These are phyloP conservation scores for Drosophila mauritiana DNA, from an alignment of 1,140 invertebrate species.

Conservation along the genomic window DNA sequence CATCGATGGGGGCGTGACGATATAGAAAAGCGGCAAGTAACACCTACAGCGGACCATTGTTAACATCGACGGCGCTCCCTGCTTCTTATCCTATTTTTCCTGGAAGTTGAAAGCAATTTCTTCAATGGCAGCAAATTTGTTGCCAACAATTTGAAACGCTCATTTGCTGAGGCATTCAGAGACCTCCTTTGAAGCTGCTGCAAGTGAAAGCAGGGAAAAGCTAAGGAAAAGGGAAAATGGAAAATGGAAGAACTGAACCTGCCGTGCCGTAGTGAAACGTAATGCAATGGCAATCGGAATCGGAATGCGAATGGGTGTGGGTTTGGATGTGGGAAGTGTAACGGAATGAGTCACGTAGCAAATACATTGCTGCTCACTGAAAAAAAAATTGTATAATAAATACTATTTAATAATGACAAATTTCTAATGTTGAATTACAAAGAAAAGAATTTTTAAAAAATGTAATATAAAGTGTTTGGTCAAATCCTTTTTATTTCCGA, in stretches of 20 bases:
- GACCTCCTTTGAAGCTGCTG: conserved; percentile 57
- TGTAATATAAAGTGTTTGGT: too few species aligned
- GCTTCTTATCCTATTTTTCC: conserved; percentile 3
- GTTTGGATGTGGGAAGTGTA: conserved; percentile 2
- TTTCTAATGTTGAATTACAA: too few species aligned
- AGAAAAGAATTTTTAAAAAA: too few species aligned
- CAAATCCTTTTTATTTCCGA: too few species aligned
- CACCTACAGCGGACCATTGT: conserved; percentile 29
- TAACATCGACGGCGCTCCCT: conserved; percentile 30
- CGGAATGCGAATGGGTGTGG: conserved; percentile 30
- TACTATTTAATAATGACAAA: too few species aligned
- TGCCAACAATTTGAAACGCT: conserved; percentile 78
- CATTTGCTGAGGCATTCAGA: conserved; percentile 70
- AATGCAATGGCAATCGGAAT: conserved; percentile 69
- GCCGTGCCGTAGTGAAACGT: conserved; percentile 55
- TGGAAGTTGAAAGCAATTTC: conserved; percentile 56
- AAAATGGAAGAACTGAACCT: conserved; percentile 47
- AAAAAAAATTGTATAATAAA: not conserved
- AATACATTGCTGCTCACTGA: conserved; percentile 32
- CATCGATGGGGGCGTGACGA: conserved; percentile 49
- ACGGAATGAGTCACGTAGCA: conserved; percentile 39
- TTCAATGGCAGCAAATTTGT: conserved; percentile 79
- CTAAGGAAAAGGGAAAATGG: conserved; percentile 24
- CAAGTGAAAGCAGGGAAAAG: conserved; percentile 37
- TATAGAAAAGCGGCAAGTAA: conserved; percentile 23